phyloP scores from a whole-genome alignment of 2,113 vertebrate species.

The Pseudopipra pipra region DNA sequence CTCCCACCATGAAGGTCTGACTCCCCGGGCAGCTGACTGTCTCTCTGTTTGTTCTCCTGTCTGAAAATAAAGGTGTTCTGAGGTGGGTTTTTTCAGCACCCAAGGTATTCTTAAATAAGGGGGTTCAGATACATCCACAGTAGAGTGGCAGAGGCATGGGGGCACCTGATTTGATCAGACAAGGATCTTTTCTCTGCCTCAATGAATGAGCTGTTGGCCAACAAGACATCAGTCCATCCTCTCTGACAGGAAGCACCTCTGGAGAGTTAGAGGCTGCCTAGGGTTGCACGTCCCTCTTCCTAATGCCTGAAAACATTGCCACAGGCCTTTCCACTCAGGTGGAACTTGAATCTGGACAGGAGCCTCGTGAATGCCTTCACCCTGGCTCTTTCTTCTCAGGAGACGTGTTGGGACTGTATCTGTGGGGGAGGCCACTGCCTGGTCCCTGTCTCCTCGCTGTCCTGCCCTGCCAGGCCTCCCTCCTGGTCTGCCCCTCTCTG shows the following conservation, averaged over 20 bases:
- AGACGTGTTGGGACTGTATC: accelerated
- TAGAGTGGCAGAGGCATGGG: neutral
- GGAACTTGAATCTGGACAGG: neutral
- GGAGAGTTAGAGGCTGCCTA: neutral
- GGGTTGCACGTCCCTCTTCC: neutral
- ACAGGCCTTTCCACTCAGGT: neutral
- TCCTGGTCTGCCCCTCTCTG: neutral
- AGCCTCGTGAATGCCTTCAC: neutral
- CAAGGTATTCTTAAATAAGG: neutral
- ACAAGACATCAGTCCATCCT: neutral
- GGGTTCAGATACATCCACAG: neutral
- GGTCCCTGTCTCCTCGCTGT: accelerated
- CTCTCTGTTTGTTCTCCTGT: neutral
- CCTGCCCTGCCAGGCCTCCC: neutral
- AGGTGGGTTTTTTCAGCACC: neutral
- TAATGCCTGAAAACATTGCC: neutral
- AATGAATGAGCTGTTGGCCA: accelerated
- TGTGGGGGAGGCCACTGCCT: neutral
- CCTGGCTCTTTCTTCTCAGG: neutral
- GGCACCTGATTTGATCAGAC: neutral
- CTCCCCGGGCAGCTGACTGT: neutral
- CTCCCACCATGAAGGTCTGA: neutral
- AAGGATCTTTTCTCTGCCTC: neutral
- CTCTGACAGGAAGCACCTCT: neutral
- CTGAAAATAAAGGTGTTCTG: neutral